Evolutionary conservation across 2,888 invertebrate species (phyloP), one percentile per base, ranked within the genome.

Genomic region (Ectobius pallidus): DNA sequence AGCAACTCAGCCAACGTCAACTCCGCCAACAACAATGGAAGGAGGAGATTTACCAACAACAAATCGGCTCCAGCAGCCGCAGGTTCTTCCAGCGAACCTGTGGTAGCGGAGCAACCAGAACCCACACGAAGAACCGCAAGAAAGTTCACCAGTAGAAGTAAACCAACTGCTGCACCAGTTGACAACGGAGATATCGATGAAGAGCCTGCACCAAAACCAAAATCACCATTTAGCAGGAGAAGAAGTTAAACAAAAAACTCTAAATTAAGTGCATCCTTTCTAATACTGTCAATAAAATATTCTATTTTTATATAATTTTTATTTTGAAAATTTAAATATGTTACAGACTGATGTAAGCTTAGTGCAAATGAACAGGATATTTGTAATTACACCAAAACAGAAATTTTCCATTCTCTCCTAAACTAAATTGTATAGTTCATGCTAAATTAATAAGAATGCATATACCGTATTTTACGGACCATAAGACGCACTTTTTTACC

Each of bases 71-170:
- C 61, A 1, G 67, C 73, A 14, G 73, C 73, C 2, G 73, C 70
- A 16, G 70, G 70, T 16, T 69, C 74, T 11, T 70, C 74, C 1
- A 42, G 62, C 34, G 74, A 70, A 16, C 72, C 72, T 11, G 74
- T 73, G 16, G 70, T 70, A 16, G 62, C 71, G 39, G 39, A 58
- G 25, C 62, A 71, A 42, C 63, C 73, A 3, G 42, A 63, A n/a
- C 18, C 65, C 16, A 18, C 55, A n/a, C 16, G 61, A 1, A 22
- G 61, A 25, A 44, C 65, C 1, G 11, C 62, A 14, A 34, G 20
- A 65, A 25, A 72, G 25, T 63, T 55, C 62, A 30, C 71, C 27
- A 39, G 61, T 4, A 9, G 75, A 3, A 61, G 68, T n/a, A 68
- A 70, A 39, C 32, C 72, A 1, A 32, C 70, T 2, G 9, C 44